Evolutionary conservation across 2,797 vertebrate genomes (phyloP).

Genomic region (Catostomus latipinnis): DNA sequence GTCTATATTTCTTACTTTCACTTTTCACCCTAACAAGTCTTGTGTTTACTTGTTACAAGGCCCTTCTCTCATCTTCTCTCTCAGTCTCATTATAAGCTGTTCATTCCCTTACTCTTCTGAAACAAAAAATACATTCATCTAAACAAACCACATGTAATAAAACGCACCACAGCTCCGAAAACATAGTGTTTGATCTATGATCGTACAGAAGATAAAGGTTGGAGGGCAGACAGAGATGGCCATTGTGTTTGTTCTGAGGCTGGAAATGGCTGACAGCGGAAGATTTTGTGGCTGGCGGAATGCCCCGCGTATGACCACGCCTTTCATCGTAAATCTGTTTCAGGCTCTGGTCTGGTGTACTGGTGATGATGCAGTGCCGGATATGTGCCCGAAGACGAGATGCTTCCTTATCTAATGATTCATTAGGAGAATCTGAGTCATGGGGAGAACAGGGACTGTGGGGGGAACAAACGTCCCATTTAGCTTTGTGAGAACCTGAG

Average conservation of each 20-base stretch:
- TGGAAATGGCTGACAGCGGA: not conserved
- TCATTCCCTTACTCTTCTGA: constrained; percentile 10
- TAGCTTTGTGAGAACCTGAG: constrained; percentile 47
- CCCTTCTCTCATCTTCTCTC: not conserved
- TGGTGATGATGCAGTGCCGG: constrained; percentile 10
- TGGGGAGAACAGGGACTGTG: not conserved
- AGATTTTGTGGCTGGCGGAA: constrained; percentile 14
- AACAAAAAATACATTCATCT: constrained; percentile 40
- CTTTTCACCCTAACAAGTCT: not conserved
- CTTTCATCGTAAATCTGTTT: constrained; percentile 48
- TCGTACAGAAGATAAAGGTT: constrained; percentile 37
- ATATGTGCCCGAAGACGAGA: constrained; percentile 35
- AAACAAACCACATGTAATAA: constrained; percentile 28
- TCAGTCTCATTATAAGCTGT: not conserved
- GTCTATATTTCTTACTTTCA: constrained; percentile 19
- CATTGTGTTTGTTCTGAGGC: constrained; percentile 35
- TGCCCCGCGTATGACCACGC: constrained; percentile 29
- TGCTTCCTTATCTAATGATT: constrained; percentile 58
- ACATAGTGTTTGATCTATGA: constrained; percentile 37
- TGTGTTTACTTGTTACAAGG: not conserved
- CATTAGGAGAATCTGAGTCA: constrained; percentile 55
- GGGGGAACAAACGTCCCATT: constrained; percentile 52
- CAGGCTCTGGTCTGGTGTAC: constrained; percentile 1
- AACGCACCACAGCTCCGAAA: constrained; percentile 13
- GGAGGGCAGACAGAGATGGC: constrained; percentile 38